Percentiles rank a stretch among this genome's conserved stretches.
Conservation (phyloP, 2,888 invertebrate species). For the Nephrotoma guestfalica region DNA sequence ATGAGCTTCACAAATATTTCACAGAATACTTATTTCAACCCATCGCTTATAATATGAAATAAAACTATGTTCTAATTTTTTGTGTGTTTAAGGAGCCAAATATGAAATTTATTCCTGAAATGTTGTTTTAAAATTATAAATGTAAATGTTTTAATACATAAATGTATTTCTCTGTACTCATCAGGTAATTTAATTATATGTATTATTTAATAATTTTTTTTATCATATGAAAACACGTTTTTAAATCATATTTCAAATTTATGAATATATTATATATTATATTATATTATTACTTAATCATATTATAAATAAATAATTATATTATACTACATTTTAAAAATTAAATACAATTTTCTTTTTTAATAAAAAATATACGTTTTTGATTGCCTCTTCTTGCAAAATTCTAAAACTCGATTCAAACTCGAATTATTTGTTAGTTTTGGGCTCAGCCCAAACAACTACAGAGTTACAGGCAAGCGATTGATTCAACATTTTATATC, state of each 20-base stretch:
- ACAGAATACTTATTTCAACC: background rate
- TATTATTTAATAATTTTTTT: background rate
- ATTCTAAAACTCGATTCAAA: too few species aligned
- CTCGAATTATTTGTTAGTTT: too few species aligned
- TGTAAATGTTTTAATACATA: background rate
- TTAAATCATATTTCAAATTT: background rate
- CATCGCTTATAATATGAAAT: background rate
- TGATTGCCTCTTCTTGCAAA: background rate
- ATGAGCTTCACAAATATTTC: background rate
- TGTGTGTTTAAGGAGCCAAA: background rate
- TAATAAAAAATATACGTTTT: background rate
- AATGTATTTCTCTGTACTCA: background rate
- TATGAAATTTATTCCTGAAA: background rate
- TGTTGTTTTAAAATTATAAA: background rate
- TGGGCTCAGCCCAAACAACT: too few species aligned
- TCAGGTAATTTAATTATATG: background rate
- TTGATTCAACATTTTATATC: too few species aligned
- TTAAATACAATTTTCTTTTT: background rate
- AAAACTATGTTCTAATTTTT: background rate
- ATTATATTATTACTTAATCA: background rate
- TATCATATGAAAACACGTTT: background rate
- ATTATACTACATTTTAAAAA: background rate
- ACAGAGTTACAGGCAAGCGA: too few species aligned
- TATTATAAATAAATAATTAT: background rate
- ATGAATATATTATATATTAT: background rate